phyloP scores from a whole-genome alignment of 2,797 vertebrate species.

The Sciurus vulgaris region DNA sequence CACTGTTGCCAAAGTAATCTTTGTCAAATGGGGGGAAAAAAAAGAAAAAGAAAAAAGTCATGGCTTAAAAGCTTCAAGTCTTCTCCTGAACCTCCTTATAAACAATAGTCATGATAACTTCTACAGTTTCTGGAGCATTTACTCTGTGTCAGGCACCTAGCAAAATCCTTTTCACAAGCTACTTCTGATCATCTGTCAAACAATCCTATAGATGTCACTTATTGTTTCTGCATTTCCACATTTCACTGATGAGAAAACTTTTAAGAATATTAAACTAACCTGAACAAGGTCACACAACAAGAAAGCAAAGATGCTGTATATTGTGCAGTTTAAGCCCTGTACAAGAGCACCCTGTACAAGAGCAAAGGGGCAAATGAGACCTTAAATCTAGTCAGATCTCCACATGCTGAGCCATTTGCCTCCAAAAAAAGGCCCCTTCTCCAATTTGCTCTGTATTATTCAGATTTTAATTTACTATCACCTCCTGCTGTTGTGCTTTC shows the following conservation, averaged over 20 bases:
- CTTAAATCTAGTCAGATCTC: background rate
- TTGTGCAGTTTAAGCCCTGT: background rate
- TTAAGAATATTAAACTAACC: background rate
- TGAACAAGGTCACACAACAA: background rate
- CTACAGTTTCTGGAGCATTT: background rate
- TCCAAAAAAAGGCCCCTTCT: background rate
- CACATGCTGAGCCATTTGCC: background rate
- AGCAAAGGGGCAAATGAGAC: rapidly evolving
- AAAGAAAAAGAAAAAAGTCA: background rate
- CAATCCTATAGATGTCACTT: background rate
- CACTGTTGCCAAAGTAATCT: background rate
- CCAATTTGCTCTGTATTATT: background rate
- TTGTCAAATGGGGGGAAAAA: background rate
- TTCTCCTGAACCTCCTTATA: background rate
- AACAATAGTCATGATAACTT: background rate
- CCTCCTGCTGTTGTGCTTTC: background rate
- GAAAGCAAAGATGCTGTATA: background rate
- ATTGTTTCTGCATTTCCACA: background rate
- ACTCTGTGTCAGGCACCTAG: background rate
- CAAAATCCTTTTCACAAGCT: background rate
- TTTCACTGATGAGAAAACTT: background rate
- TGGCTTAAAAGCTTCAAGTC: background rate
- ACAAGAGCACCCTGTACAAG: too few relatives aligned
- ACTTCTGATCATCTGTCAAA: background rate
- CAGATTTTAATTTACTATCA: background rate